Conservation (phyloP, 2,888 invertebrate species). For the Pammene aurita region DNA sequence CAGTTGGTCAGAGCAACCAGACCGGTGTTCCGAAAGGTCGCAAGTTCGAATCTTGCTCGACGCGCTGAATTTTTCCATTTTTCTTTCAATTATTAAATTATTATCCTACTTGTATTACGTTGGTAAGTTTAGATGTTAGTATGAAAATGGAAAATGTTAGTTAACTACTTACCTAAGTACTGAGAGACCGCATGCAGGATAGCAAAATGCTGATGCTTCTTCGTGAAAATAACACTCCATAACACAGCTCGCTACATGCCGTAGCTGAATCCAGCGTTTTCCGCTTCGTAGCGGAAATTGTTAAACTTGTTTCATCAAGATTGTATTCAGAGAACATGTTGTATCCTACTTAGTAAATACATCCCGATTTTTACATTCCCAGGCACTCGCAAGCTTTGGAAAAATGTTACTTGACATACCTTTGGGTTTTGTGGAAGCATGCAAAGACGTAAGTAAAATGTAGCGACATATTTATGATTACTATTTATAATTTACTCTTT, state of each 20-base stretch:
- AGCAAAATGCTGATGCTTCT: constrained; percentile 20
- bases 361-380: constrained; percentile 38
- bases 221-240: background rate
- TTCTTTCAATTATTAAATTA: too few relatives aligned
- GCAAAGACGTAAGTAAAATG: constrained; percentile 61
- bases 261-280: too few relatives aligned
- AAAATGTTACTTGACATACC: constrained; percentile 65
- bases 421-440: constrained; percentile 61
- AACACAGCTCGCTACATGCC: background rate
- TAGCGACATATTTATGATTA: background rate
- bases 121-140: constrained; percentile 15
- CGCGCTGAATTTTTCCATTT: too few relatives aligned
- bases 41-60: too few relatives aligned
- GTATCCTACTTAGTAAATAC: background rate
- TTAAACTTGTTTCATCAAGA: background rate
- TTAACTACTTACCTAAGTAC: constrained; percentile 24
- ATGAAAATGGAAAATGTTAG: constrained; percentile 37
- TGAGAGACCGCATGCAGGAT: constrained; percentile 27
- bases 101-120: background rate
- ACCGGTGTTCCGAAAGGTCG: too few relatives aligned
- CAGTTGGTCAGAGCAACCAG: too few relatives aligned
- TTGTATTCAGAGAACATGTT: background rate
- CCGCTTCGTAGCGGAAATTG: background rate
- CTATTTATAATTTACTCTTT: too few relatives aligned
- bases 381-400: constrained; percentile 61